phyloP scores from a whole-genome alignment of 2,888 invertebrate genomes.

The Polyommatus iphigenia region DNA sequence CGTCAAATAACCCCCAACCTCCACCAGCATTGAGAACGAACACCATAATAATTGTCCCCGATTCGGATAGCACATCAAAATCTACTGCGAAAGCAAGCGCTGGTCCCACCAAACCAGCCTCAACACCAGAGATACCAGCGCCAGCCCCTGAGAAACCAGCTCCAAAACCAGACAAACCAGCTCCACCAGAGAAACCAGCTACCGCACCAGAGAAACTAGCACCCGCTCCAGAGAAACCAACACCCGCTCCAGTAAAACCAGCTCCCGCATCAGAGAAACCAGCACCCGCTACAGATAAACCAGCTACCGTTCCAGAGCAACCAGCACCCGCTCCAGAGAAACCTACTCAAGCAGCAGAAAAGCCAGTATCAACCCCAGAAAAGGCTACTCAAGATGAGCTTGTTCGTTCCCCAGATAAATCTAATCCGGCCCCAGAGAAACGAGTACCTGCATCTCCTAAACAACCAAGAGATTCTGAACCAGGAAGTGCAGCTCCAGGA shows the following conservation, averaged over 20 bases:
- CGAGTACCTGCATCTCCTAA: background rate
- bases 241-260: background rate
- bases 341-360: background rate
- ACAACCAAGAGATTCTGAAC: background rate
- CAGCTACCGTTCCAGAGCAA: too few relatives aligned
- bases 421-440: background rate
- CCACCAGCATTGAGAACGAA: constrained; percentile 37
- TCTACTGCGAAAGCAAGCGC: constrained; percentile 31
- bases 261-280: background rate
- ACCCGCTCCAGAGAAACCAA: background rate
- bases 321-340: background rate
- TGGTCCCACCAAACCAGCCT: background rate
- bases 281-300: too few relatives aligned
- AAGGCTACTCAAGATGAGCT: too few relatives aligned
- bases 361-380: background rate
- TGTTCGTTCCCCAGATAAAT: too few relatives aligned
- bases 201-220: too few relatives aligned
- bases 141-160: background rate
- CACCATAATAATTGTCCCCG: background rate
- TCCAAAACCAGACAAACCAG: background rate
- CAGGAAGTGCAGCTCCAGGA: background rate
- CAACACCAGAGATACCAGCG: background rate
- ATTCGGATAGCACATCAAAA: background rate
- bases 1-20: background rate
- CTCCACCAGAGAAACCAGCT: background rate